A percentile compares a stretch with the other conserved stretches of the same genome.
These are phyloP conservation scores for Drosophila nigrodunni DNA, from an alignment of 1,140 invertebrate species.

Conservation along the genomic window DNA sequence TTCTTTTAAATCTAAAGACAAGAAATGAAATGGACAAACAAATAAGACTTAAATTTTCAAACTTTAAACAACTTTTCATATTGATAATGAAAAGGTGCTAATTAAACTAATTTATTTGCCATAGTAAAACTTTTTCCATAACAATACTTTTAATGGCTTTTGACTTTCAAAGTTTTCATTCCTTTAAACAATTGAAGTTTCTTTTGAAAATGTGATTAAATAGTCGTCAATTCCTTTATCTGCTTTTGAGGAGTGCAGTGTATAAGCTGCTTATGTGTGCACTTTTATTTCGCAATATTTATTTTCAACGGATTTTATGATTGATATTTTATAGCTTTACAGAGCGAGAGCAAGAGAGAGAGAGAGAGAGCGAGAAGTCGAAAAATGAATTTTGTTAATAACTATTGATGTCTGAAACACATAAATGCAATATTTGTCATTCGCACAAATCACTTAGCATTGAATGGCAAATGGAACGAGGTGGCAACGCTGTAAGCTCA, in stretches of 20 bases:
- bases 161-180: background rate
- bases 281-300: background rate
- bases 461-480: conserved; percentile 2
- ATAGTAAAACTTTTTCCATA: background rate
- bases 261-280: conserved; percentile 13
- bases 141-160: background rate
- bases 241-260: background rate
- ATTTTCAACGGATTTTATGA: background rate
- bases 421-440: conserved; percentile 10
- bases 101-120: conserved; percentile 9
- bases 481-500: background rate
- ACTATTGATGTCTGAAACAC: background rate
- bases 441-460: conserved; percentile 17
- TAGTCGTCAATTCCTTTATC: background rate
- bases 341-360: background rate
- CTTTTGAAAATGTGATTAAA: too few species aligned
- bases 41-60: background rate
- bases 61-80: background rate
- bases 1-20: too few species aligned
- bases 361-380: background rate
- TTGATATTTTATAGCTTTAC: background rate
- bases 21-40: too few species aligned
- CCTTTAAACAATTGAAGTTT: background rate
- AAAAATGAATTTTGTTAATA: background rate
- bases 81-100: background rate